Base-by-base conservation (phyloP, 2,797 vertebrate species). In the Halcyon badia region DNA sequence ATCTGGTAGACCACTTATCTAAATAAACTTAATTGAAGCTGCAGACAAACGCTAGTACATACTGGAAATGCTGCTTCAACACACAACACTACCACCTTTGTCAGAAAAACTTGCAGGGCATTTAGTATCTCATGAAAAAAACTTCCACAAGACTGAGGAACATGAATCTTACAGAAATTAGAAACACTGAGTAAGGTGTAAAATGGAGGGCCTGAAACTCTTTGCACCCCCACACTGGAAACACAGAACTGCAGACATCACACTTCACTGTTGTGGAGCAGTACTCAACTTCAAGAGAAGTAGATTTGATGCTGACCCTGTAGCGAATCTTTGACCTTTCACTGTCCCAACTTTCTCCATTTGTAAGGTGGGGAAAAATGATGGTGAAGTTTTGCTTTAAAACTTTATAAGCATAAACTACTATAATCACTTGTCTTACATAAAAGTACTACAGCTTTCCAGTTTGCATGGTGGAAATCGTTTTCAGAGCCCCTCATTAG, bases 21-120 rank as follows among this genome's bases (percentile, higher is more conserved):
- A 78, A 57, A 77, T 61, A 69, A 94, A 85, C 18, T 61, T 70
- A 91, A 94, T 79, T 90, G 65, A 48, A 78, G 61, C 72, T 88
- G 14, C 76, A 90, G 69, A 66, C 46, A 91, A 91, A 51, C 4
- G 0, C 42, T 82, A n/a, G 46, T 17, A 41, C 20, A 26, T 19
- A 41, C 33, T 65, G 31, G 10, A 37, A 76, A 68, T 28, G 25
- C 10, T 68, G 49, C 20, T 94, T 54, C 61, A 60, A 54, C 37
- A 52, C 6, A 68, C 9, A 54, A 82, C 25, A 10, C 7, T 12
- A 16, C 14, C 35, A 82, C 11, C n/a, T 84, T 65, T 31, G 54
- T 22, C 65, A 91, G 76, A 71, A 77, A 86, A 90, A 73, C 10
- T 31, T 52, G 33, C 24, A 16, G 33, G 60, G 21, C 25, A 24